Conservation (phyloP, 1,140 invertebrate species). For the Pseudomyrmex dendroicus region DNA sequence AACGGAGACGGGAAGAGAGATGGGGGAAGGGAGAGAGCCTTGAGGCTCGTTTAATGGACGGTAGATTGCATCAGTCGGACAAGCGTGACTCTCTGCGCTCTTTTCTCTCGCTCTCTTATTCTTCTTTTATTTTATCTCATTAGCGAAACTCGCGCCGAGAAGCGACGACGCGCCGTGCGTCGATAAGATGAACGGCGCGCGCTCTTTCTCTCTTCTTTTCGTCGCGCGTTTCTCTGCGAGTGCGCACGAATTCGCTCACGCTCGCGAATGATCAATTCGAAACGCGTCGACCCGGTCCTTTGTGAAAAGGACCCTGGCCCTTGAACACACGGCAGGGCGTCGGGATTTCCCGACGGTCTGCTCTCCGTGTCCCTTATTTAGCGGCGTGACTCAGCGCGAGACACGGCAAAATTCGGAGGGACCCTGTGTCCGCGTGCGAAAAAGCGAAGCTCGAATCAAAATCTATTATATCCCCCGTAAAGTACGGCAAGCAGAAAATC, state of each 20-base stretch:
- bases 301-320: slow-evolving; percentile 38
- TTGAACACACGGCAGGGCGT: neutral
- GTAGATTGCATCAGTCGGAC: slow-evolving; percentile 80
- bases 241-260: slow-evolving; percentile 44
- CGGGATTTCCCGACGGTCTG: slow-evolving; percentile 19
- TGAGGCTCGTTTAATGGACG: slow-evolving; percentile 80
- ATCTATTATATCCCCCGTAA: slow-evolving; percentile 14
- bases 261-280: slow-evolving; percentile 53
- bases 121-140: slow-evolving; percentile 66
- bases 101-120: slow-evolving; percentile 70
- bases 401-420: slow-evolving; percentile 39
- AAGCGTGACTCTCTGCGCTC: slow-evolving; percentile 68
- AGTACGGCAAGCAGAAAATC: slow-evolving; percentile 43
- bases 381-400: slow-evolving; percentile 34
- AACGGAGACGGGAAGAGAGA: slow-evolving; percentile 42
- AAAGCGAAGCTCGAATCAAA: slow-evolving; percentile 8
- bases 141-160: slow-evolving; percentile 63
- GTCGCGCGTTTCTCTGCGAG: neutral
- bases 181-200: slow-evolving; percentile 57
- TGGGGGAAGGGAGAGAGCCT: slow-evolving; percentile 68
- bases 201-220: slow-evolving; percentile 11
- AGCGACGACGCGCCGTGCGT: slow-evolving; percentile 63
- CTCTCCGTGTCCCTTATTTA: slow-evolving; percentile 43
- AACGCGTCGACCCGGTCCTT: slow-evolving; percentile 21
- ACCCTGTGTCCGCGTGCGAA: slow-evolving; percentile 27